Base-by-base conservation (phyloP, 2,113 vertebrate species). In the Sander vitreus region DNA sequence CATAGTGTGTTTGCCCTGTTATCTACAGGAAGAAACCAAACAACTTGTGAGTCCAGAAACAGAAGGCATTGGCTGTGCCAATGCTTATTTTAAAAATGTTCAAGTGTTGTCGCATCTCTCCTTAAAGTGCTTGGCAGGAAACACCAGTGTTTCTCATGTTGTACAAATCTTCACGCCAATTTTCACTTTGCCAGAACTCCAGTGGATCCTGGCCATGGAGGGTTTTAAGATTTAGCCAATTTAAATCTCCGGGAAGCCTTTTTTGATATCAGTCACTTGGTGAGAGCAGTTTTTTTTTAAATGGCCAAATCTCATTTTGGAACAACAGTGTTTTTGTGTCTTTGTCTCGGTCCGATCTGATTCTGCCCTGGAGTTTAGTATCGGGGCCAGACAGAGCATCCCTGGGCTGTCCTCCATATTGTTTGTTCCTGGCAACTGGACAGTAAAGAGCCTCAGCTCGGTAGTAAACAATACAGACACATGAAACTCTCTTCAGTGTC, bases 341-440 rank as follows among this genome's bases (percentile, higher is more conserved):
- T 78, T 70, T 82, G 59, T 78, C 23, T 69, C 16, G 2, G 69
- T 27, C 67, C 19, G 47, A 77, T 80, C 30, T 23, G 64, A 45
- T 47, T 3, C 58, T 53, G 73, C 58, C 68, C 50, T 4, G 68
- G 64, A 63, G 80, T 66, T 73, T 45, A 27, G 68, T 65, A 73
- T 72, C 63, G 0, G 68, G 55, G 57, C 62, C 68, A 39, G 57
- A 64, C 75, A 47, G 75, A 58, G 18, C 64, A 55, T 76, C 70
- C 14, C 57, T 8, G 73, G 76, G 72, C 63, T n/a, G 2, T 6
- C 13, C 45, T 74, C 3, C 84, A 80, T 84, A 71, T 78, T 74
- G 87, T 85, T 73, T 60, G 68, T 74, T 80, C 51, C 66, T 85
- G 83, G 87, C 72, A 55, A 0, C 23, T 18, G 60, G 63, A 73